phyloP scores from a whole-genome alignment of 1,140 invertebrate species.

The Cydia strobilella region DNA sequence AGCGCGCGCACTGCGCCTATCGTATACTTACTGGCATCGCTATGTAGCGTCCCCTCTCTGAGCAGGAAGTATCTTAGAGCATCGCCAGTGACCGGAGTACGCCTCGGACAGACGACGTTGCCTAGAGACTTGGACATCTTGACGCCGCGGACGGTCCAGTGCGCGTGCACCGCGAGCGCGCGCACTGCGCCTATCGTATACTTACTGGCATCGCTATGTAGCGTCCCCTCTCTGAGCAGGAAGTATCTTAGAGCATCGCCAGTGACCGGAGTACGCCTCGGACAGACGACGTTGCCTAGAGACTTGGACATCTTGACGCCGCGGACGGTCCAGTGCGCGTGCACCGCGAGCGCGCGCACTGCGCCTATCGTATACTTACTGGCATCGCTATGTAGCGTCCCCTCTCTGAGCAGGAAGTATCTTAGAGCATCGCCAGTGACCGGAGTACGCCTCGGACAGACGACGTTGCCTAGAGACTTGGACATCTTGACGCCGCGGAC shows the following conservation, averaged over 20 bases:
- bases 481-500: conserved; percentile 98
- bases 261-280: conserved; percentile 81
- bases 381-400: conserved; percentile 92
- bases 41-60: too few relatives aligned
- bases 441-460: conserved; percentile 85
- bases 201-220: conserved; percentile 88
- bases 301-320: conserved; percentile 99
- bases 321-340: conserved; percentile 96
- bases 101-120: too few relatives aligned
- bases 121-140: too few relatives aligned
- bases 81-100: too few relatives aligned
- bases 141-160: too few relatives aligned
- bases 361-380: conserved; percentile 84
- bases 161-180: too few relatives aligned
- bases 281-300: too few relatives aligned
- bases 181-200: too few relatives aligned
- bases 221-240: conserved; percentile 93
- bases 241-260: too few relatives aligned
- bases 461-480: conserved; percentile 96
- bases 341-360: too few relatives aligned
- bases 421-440: conserved; percentile 88
- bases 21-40: conserved; percentile 92
- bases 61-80: too few relatives aligned
- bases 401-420: conserved; percentile 95
- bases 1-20: background rate